Evolutionary conservation across 2,113 vertebrate genomes (phyloP).

Genomic region (Ammodytes marinus): DNA sequence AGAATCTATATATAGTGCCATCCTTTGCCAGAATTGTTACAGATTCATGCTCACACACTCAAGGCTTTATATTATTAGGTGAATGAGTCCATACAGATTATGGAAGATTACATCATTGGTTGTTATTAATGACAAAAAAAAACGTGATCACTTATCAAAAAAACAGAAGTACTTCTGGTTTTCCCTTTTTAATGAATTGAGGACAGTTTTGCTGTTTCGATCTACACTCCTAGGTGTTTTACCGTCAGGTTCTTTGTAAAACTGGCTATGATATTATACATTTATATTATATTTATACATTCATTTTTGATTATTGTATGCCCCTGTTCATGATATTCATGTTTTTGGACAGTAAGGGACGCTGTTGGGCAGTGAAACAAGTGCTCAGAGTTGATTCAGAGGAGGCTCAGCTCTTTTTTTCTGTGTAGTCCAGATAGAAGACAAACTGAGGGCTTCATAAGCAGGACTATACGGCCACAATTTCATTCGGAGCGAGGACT

Average conservation of each 20-base stretch:
- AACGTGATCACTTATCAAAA: too few relatives aligned
- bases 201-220: neutral
- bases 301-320: neutral
- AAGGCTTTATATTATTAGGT: neutral
- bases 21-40: neutral
- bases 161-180: neutral
- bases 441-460: neutral
- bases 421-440: neutral
- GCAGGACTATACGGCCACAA: neutral
- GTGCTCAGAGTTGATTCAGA: neutral
- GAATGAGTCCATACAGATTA: neutral
- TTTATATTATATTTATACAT: too few relatives aligned
- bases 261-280: too few relatives aligned
- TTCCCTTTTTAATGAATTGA: neutral
- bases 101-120: too few relatives aligned
- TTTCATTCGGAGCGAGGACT: neutral
- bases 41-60: neutral
- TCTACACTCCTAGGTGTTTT: neutral
- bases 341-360: constrained; percentile 62
- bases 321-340: constrained; percentile 12
- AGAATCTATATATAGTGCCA: neutral
- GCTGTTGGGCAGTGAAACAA: constrained; percentile 60
- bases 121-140: too few relatives aligned
- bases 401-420: constrained; percentile 21
- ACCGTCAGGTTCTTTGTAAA: constrained; percentile 10